phyloP scores from a whole-genome alignment of 2,113 vertebrate genomes.

The Istiophorus platypterus region DNA sequence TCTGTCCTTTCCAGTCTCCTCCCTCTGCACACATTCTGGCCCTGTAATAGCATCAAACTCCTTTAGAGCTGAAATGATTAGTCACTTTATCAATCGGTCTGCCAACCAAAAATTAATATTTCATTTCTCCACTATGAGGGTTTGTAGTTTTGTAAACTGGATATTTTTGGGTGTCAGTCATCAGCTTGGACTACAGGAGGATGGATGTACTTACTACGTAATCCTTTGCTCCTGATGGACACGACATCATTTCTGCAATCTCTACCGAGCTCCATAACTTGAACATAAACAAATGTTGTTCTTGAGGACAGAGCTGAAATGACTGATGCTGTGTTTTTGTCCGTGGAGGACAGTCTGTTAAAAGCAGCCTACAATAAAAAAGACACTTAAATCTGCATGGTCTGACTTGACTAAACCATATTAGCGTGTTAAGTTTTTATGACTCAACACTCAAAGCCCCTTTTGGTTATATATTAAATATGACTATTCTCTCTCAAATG shows the following conservation, averaged over 20 bases:
- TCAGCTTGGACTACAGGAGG: background rate
- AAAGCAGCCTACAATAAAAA: background rate
- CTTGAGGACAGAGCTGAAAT: background rate
- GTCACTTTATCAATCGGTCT: background rate
- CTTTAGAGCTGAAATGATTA: background rate
- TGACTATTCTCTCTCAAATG: slow-evolving; percentile 52
- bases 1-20: too few relatives aligned
- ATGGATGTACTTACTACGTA: background rate
- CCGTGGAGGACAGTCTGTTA: background rate
- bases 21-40: too few relatives aligned
- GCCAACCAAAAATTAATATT: background rate
- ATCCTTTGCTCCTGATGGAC: background rate
- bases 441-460: slow-evolving; percentile 12
- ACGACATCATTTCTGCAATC: background rate
- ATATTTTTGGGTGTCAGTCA: background rate
- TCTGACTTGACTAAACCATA: background rate
- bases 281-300: background rate
- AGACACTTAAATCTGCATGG: background rate
- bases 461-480: slow-evolving; percentile 49
- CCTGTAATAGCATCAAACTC: background rate
- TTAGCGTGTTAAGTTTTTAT: slow-evolving; percentile 18
- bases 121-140: background rate
- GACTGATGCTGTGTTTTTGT: background rate
- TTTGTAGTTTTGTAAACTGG: background rate
- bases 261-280: background rate